Conservation (phyloP, 2,113 vertebrate genomes). For the Ceyx margarethae region DNA sequence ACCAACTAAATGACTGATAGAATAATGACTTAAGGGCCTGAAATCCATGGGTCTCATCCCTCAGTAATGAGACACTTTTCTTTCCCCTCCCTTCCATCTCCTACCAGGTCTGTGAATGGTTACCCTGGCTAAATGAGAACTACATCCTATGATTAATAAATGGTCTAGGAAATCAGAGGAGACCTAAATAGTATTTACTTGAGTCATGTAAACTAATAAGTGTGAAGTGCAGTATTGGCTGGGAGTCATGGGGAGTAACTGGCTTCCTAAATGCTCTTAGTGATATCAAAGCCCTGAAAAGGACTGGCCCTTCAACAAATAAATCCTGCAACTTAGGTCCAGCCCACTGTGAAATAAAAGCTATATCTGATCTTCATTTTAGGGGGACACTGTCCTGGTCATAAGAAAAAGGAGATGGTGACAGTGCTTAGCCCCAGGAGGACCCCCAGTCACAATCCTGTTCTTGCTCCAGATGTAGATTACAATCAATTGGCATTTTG, state of each 20-base stretch:
- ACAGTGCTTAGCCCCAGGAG: not conserved
- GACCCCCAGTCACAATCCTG: not conserved
- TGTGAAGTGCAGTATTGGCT: not conserved
- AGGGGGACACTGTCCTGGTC: not conserved
- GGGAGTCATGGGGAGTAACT: not conserved
- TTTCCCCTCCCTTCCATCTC: not conserved
- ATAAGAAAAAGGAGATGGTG: not conserved
- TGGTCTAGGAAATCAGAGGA: not conserved
- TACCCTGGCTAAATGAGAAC: not conserved
- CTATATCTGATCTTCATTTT: not conserved
- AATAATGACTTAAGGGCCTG: not conserved
- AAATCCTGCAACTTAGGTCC: not conserved
- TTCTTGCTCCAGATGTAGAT: not conserved
- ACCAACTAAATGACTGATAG: not conserved
- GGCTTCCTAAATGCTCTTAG: not conserved
- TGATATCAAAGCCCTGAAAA: not conserved
- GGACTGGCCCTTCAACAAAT: not conserved
- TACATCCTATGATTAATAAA: not conserved
- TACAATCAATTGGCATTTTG: not conserved
- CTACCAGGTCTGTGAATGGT: not conserved
- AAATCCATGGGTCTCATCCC: not conserved
- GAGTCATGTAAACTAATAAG: constrained; percentile 1
- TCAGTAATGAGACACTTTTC: not conserved
- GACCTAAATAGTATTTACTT: not conserved
- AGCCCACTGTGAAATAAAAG: not conserved